Evolutionary conservation across 2,113 vertebrate genomes (phyloP).

Genomic region (Steatornis caripensis): DNA sequence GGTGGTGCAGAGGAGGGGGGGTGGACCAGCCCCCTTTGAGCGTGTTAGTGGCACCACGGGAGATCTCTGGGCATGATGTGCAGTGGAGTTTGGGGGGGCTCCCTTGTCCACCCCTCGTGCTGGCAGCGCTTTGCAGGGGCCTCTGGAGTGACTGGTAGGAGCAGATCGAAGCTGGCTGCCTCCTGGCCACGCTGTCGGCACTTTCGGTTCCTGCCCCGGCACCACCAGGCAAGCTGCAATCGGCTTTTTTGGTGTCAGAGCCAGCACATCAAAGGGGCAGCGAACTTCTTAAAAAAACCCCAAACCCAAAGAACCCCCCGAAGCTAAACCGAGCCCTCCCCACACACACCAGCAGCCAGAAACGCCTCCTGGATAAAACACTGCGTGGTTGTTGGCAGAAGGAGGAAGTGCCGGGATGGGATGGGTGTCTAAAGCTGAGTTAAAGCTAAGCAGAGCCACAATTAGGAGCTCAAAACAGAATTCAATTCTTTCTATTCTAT

Average conservation of each 20-base stretch:
- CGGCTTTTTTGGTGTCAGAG: neutral
- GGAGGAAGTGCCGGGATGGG: neutral
- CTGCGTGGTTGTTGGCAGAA: neutral
- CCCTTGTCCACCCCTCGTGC: neutral
- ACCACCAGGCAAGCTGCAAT: neutral
- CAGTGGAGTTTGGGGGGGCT: neutral
- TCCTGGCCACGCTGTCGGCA: neutral
- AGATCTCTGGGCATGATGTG: neutral
- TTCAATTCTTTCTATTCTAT: neutral
- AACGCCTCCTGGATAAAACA: neutral
- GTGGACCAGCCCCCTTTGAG: neutral
- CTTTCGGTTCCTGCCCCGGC: neutral
- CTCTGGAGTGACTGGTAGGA: neutral
- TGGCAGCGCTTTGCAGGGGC: neutral
- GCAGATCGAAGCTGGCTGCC: neutral
- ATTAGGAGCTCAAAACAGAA: neutral
- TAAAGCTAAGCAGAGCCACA: neutral
- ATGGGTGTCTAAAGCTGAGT: neutral
- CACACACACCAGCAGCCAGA: neutral
- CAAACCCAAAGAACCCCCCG: neutral
- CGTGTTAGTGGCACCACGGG: neutral
- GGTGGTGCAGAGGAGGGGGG: neutral
- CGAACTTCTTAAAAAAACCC: neutral
- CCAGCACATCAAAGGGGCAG: conserved; percentile 17
- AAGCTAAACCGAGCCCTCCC: neutral